Percentiles rank a stretch among this genome's conserved stretches.
Evolutionary conservation across 2,797 vertebrate species (phyloP).

Genomic region (Dipus sagitta): DNA sequence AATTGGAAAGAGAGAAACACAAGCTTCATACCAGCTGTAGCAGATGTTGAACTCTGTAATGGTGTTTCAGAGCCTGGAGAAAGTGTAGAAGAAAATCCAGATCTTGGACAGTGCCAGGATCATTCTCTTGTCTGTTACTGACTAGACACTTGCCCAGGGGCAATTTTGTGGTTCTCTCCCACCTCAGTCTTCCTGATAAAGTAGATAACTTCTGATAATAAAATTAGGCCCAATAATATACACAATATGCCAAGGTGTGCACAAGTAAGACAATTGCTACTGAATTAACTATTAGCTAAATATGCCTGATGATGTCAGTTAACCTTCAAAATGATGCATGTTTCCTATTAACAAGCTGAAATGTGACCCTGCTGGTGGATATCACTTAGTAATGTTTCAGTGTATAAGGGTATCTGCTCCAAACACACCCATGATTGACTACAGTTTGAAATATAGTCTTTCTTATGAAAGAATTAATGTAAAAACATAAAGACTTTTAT

Average conservation of each 20-base stretch:
- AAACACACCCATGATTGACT: not conserved
- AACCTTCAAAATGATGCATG: not conserved
- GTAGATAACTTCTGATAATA: not conserved
- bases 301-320: not conserved
- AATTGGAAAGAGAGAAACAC: not conserved
- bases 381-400: not conserved
- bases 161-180: not conserved
- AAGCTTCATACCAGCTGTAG: not conserved
- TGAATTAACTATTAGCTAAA: not conserved
- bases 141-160: not conserved
- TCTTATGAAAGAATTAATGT: not conserved
- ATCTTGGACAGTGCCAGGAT: not conserved
- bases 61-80: not conserved
- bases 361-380: not conserved
- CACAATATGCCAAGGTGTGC: not conserved
- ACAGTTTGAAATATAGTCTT: not conserved
- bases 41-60: not conserved
- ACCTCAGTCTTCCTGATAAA: not conserved
- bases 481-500: not conserved
- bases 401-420: not conserved
- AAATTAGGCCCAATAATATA: not conserved
- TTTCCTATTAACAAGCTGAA: not conserved
- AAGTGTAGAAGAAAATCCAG: rapidly evolving
- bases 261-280: not conserved
- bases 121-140: not conserved